phyloP scores from a whole-genome alignment of 1,140 invertebrate genomes.

The Pteromalus puparum region DNA sequence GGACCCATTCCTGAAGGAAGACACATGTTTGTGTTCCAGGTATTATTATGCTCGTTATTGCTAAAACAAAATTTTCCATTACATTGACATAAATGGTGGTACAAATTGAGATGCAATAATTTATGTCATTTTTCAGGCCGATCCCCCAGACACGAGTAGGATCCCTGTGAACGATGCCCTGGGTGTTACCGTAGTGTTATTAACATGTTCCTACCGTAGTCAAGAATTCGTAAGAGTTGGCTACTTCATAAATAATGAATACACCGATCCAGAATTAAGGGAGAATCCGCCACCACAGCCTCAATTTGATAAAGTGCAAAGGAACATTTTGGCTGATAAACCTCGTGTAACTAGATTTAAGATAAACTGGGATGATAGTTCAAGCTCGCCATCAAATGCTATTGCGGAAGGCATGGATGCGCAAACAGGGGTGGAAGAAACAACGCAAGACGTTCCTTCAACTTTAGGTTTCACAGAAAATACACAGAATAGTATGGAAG shows the following conservation, averaged over 20 bases:
- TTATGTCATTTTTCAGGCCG: slow-evolving; percentile 81
- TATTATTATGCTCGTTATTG: slow-evolving; percentile 63
- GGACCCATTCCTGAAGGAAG: slow-evolving; percentile 98
- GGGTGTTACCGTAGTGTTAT: slow-evolving; percentile 96
- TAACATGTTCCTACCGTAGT: slow-evolving; percentile 94
- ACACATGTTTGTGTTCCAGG: slow-evolving; percentile 98
- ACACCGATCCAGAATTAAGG: slow-evolving; percentile 92
- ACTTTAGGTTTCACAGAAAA: slow-evolving; percentile 71
- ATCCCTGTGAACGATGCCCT: slow-evolving; percentile 97
- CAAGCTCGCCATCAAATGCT: slow-evolving; percentile 66
- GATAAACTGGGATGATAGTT: slow-evolving; percentile 95
- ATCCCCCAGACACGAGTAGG: slow-evolving; percentile 93
- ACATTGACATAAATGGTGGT: too few species aligned
- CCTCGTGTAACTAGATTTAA: slow-evolving; percentile 97
- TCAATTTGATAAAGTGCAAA: slow-evolving; percentile 94
- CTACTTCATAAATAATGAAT: slow-evolving; percentile 99
- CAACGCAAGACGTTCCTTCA: slow-evolving; percentile 66
- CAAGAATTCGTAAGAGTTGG: slow-evolving; percentile 98
- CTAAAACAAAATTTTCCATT: neutral
- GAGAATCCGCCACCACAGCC: slow-evolving; percentile 96
- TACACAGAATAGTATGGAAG: slow-evolving; percentile 74
- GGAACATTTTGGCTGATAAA: slow-evolving; percentile 95
- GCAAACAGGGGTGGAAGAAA: slow-evolving; percentile 65
- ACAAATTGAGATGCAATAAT: slow-evolving; percentile 12
- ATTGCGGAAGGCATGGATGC: slow-evolving; percentile 67